A percentile compares a stretch with the other conserved stretches of the same genome.
Evolutionary conservation across 2,888 invertebrate genomes (phyloP).

Genomic region (Invenusta paracnida): DNA sequence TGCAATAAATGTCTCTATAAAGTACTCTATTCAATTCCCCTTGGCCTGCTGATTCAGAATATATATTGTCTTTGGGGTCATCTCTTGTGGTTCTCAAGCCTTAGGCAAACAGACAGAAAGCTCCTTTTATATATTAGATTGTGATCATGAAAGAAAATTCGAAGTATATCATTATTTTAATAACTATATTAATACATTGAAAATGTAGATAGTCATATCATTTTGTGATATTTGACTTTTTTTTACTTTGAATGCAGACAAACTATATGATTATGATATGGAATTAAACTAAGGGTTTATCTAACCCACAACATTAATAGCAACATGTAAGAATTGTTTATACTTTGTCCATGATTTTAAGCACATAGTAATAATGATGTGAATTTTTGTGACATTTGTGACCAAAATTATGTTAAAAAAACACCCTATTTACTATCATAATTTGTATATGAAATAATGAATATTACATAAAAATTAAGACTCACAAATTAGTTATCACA

Average conservation of each 20-base stretch:
- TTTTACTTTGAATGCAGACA: not conserved
- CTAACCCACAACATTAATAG: not conserved
- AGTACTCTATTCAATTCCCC: no score
- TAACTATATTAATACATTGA: not conserved
- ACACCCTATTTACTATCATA: not conserved
- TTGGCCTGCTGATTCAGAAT: no score
- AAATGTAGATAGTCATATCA: not conserved
- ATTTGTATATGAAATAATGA: not conserved
- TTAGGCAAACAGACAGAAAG: no score
- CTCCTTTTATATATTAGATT: not conserved
- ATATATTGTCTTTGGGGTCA: no score
- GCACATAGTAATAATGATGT: not conserved
- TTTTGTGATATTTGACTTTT: not conserved
- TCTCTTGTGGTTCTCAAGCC: no score
- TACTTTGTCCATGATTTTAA: not conserved
- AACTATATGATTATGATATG: not conserved
- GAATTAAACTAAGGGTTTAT: not conserved
- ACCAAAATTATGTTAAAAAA: not conserved
- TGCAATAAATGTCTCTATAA: no score
- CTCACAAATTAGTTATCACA: not conserved
- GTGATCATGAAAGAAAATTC: not conserved
- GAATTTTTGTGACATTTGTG: not conserved
- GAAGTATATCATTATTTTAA: not conserved
- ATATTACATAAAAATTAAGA: not conserved
- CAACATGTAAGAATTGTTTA: not conserved